A percentile compares a stretch with the other conserved stretches of the same genome.
Evolutionary conservation across 2,888 invertebrate genomes (phyloP).

Genomic region (Poecilobothrus nobilitatus): DNA sequence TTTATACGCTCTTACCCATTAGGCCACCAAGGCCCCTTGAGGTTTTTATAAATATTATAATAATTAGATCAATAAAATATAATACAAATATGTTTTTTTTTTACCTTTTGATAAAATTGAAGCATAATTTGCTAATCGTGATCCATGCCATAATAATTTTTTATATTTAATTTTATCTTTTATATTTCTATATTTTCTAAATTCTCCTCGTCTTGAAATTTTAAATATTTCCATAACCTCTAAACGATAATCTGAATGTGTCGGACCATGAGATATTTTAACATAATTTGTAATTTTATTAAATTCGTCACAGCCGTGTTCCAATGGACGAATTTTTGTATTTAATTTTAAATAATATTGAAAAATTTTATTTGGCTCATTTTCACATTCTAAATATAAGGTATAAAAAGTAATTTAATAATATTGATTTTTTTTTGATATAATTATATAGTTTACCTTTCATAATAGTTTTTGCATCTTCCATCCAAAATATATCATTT

Average conservation of each 20-base stretch:
- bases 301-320: background rate
- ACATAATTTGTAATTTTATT: background rate
- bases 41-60: too few species aligned
- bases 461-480: background rate
- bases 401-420: too few species aligned
- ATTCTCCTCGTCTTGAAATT: background rate
- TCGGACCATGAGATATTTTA: background rate
- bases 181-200: background rate
- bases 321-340: background rate
- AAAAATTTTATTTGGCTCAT: background rate
- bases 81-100: too few species aligned
- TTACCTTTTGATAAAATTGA: background rate
- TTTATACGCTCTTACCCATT: too few species aligned
- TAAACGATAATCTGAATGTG: background rate
- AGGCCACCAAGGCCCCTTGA: too few species aligned
- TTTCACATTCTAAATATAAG: background rate
- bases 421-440: too few species aligned
- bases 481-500: background rate
- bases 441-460: background rate
- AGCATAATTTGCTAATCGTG: background rate
- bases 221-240: background rate
- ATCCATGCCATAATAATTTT: background rate
- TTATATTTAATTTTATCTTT: background rate
- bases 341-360: background rate
- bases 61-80: too few species aligned